Base-by-base conservation (phyloP, 2,113 vertebrate genomes). In the Rostratula benghalensis region DNA sequence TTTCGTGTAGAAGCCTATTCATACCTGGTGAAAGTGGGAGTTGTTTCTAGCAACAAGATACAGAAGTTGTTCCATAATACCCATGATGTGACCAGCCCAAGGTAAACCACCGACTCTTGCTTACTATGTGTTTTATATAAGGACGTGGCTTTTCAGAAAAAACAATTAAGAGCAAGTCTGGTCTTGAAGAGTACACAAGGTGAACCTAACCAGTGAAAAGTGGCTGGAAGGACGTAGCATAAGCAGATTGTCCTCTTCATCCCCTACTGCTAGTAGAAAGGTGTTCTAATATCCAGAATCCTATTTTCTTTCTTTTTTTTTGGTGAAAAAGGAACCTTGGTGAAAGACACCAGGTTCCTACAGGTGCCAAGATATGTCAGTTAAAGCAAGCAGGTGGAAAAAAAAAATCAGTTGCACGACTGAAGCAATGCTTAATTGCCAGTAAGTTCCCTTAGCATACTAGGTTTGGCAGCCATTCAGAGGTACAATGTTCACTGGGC, bases 21-120 rank as follows among this genome's bases (percentile, higher is more conserved):
- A 5, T 99, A 99, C 96, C 92, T 99, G 98, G 98, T 99, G 25
- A 99, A 99, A 98, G 99, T 98, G 25, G 99, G 99, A 17, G 99
- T 99, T 75, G 99, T 98, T 30, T 99, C 99, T 2, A 98, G 98
- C 67, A 97, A 98, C 53, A 99, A 99, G 96, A 98, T 99, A 53
- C 97, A 99, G 46, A 99, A 99, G 93, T 99, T 99, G 99, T 99
- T 99, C 94, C 99, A 98, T 93, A 99, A 97, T 95, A 98, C 99
- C 28, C 98, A 98, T 63, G 99, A 99, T 77, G 97, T 98, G 35
- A 98, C 98, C 93, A 99, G 99, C 93, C 99, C 99, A 73, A 99
- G 99, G 99, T 99, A 97, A 78, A 74, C 63, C 54, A n/a, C 21
- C 75, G n/a, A 35, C n/a, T 67, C 21, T 45, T 79, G 20, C 27